Conservation (phyloP, 2,113 vertebrate genomes). For the Hippocampus guttulatus region DNA sequence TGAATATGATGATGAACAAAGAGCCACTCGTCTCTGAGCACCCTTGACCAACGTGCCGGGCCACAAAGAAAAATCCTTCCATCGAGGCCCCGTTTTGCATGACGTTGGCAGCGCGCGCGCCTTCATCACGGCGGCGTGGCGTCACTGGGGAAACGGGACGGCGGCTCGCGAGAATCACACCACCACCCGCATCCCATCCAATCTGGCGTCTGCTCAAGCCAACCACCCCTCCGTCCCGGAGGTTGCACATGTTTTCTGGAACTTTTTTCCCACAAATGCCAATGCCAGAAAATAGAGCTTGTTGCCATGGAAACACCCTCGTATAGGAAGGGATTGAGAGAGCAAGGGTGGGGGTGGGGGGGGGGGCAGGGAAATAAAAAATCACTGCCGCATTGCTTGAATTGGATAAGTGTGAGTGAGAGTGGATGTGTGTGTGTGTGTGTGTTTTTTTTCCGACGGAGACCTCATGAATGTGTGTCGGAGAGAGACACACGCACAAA, state of each 20-base stretch:
- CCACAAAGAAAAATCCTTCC: slow-evolving; percentile 29
- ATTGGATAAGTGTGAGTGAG: slow-evolving; percentile 54
- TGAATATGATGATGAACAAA: slow-evolving; percentile 5
- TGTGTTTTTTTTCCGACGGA: slow-evolving; percentile 22
- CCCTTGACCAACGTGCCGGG: slow-evolving; percentile 49
- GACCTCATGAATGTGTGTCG: slow-evolving; percentile 39
- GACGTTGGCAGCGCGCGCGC: slow-evolving; percentile 43
- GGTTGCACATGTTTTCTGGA: slow-evolving; percentile 71
- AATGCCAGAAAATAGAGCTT: slow-evolving; percentile 72
- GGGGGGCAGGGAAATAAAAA: slow-evolving; percentile 1
- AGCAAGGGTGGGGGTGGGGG: neutral
- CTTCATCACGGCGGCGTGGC: slow-evolving; percentile 31
- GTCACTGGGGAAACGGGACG: slow-evolving; percentile 36
- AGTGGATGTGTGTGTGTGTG: slow-evolving; percentile 20
- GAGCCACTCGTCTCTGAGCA: slow-evolving; percentile 23
- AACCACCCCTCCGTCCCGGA: slow-evolving; percentile 42
- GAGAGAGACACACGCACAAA: slow-evolving; percentile 7
- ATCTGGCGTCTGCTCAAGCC: slow-evolving; percentile 24
- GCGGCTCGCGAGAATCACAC: slow-evolving; percentile 2
- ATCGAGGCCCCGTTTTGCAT: slow-evolving; percentile 37
- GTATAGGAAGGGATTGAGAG: slow-evolving; percentile 38
- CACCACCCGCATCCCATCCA: slow-evolving; percentile 5
- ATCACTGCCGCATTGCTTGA: slow-evolving; percentile 73
- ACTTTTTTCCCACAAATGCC: slow-evolving; percentile 66
- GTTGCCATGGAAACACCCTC: slow-evolving; percentile 77